Conservation (phyloP, 2,797 vertebrate genomes). For the Chrysocyon brachyurus region DNA sequence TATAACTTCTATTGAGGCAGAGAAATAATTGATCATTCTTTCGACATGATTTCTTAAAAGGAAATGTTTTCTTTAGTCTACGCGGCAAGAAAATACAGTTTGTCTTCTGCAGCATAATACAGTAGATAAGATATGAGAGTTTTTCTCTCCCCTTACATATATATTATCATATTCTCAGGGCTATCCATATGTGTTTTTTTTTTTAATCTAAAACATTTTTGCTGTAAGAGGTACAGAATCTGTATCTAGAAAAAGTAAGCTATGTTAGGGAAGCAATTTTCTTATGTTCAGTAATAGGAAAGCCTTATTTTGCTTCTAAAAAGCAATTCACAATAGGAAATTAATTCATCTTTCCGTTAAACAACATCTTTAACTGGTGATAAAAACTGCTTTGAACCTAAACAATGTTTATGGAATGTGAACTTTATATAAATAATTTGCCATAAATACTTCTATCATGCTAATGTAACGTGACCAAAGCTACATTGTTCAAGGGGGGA, state of each 20-base stretch:
- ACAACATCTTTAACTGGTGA: neutral
- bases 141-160: neutral
- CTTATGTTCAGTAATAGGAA: neutral
- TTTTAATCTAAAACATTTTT: neutral
- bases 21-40: constrained; percentile 1
- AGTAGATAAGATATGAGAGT: neutral
- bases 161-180: neutral
- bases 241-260: neutral
- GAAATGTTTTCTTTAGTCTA: neutral
- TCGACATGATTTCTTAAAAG: neutral
- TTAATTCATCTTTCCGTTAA: neutral
- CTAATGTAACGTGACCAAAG: neutral
- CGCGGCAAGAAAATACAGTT: neutral
- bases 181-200: neutral
- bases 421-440: constrained; percentile 54
- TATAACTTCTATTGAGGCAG: neutral
- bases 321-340: neutral
- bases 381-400: constrained; percentile 51
- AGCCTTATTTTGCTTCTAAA: constrained; percentile 28
- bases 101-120: constrained; percentile 9
- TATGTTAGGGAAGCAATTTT: neutral
- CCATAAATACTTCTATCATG: neutral
- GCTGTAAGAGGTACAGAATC: neutral
- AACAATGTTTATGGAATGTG: constrained; percentile 1
- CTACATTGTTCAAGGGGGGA: neutral